Evolutionary conservation across 2,113 vertebrate species (phyloP).

Genomic region (Hemiprocne comata): DNA sequence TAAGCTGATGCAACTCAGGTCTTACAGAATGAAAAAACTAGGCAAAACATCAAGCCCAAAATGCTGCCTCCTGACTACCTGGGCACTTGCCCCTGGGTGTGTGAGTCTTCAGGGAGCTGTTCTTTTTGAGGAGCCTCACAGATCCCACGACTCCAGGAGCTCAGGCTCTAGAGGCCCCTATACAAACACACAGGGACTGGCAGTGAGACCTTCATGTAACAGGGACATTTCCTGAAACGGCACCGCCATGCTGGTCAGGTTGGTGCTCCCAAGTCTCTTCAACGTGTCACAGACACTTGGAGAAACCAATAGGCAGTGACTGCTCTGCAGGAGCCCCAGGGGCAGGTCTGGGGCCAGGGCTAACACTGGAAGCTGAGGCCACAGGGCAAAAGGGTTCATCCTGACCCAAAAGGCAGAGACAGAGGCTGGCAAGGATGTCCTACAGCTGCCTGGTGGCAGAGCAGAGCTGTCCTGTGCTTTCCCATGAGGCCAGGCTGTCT

Average conservation of each 20-base stretch:
- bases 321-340: not conserved
- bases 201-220: not conserved
- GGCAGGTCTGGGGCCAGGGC: not conserved
- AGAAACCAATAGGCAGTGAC: not conserved
- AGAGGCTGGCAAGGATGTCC: not conserved
- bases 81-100: not conserved
- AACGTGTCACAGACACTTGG: not conserved
- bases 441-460: rapidly evolving
- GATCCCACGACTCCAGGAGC: not conserved
- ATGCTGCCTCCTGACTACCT: not conserved
- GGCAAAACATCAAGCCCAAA: not conserved
- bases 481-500: not conserved
- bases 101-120: not conserved
- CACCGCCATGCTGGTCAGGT: not conserved
- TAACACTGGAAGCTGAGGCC: not conserved
- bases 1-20: not conserved
- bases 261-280: not conserved
- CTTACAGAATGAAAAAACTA: not conserved
- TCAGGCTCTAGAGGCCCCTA: not conserved
- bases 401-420: not conserved
- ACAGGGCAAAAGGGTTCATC: not conserved
- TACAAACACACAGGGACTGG: not conserved
- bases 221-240: not conserved
- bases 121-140: not conserved
- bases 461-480: not conserved